Evolutionary conservation across 2,113 vertebrate genomes (phyloP), one percentile per base, ranked within the genome.

Genomic region (Cephalopholis sonnerati): DNA sequence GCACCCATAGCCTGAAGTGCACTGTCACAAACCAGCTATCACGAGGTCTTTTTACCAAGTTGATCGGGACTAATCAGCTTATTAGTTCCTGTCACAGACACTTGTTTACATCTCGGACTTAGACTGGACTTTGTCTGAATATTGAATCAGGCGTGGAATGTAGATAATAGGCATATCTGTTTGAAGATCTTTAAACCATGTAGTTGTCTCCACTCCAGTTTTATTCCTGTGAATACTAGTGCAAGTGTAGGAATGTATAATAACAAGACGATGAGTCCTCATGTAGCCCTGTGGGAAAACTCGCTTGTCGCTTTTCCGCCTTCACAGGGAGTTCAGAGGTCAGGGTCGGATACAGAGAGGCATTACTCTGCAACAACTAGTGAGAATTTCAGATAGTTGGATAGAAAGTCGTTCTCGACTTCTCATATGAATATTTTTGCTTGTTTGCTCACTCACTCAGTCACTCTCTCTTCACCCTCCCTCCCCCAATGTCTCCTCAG

Each of bases 21-120:
- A 11, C 48, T 41, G 71, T 53, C 51, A 27, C 59, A 77, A 71
- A 64, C 17, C 41, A 51, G 63, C 58, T 48, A 55, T 79, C 87
- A 86, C 68, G 6, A 85, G 89, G 59, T 84, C 15, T 51, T 63
- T 44, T 68, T 32, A 69, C 46, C 48, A 77, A 84, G 54, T 81
- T 87, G 63, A 90, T 74, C 24, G 68, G 27, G 72, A 65, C 73
- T 74, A 89, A 91, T 89, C 67, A 70, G 17, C 12, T 55, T 68
- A 78, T 82, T 77, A 75, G 53, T 54, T 85, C n/a, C 66, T 81
- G 77, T 86, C 65, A 87, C 85, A 88, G 54, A 36, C 63, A 54
- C 32, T 86, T 89, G 82, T 88, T 93, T 89, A 92, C 86, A 62
- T 66, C 85, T 64, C n/a, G 3, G 63, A 58, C 25, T 55, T 18